Percentiles rank a stretch among this genome's conserved stretches.
These are phyloP conservation scores for Coilia nasus DNA, from an alignment of 2,797 vertebrate species.

Conservation along the genomic window DNA sequence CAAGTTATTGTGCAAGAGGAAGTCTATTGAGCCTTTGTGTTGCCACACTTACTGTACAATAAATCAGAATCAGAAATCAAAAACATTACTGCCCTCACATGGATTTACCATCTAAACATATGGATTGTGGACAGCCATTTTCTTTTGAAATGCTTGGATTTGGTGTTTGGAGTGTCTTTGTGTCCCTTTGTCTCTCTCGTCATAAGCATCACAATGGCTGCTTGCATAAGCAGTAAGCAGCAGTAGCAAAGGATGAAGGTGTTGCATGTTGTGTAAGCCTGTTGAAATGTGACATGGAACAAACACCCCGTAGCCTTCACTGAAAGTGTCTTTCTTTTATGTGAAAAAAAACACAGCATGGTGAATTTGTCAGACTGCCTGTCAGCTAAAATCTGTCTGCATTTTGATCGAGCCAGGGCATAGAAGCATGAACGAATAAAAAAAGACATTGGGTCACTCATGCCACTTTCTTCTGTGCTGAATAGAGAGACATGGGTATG, in stretches of 20 bases:
- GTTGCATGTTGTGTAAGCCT: background rate
- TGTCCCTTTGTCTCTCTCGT: background rate
- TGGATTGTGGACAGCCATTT: background rate
- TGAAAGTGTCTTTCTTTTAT: background rate
- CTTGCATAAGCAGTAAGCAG: conserved; percentile 1
- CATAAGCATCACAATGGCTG: background rate
- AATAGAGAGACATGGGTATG: no score
- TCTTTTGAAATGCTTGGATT: no score
- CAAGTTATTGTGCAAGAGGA: background rate
- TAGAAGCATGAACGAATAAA: background rate
- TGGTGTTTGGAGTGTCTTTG: no score
- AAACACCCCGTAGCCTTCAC: background rate
- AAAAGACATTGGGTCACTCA: background rate
- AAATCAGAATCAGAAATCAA: background rate
- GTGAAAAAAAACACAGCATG: background rate
- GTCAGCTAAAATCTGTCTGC: background rate
- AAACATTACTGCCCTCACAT: background rate
- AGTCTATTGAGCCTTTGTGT: background rate
- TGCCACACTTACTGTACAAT: background rate
- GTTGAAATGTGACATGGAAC: background rate
- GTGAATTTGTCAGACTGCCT: background rate
- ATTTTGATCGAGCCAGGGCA: background rate
- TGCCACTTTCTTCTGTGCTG: background rate
- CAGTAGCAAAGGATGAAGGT: background rate
- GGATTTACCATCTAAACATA: background rate